Base-by-base conservation (phyloP, 2,888 invertebrate species). In the Rotaria sp. region DNA sequence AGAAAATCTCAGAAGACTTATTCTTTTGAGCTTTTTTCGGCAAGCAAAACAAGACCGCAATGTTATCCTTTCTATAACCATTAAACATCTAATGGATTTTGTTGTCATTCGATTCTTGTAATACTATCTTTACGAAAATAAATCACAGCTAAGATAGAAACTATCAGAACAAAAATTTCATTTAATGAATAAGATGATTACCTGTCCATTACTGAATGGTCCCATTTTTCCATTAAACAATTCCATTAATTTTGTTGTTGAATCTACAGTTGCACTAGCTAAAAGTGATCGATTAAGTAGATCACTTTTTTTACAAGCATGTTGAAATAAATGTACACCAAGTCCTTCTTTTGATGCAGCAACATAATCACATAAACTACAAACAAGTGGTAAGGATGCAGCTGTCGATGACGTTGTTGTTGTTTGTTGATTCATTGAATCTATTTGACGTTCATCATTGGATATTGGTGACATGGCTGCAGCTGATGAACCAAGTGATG, bases 351-450 rank as follows among this genome's bases (percentile, higher is more conserved):
- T 80, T 3, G 41, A 45, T n/a, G 45, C 41, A 26, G 80, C 80
- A 45, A 80, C 80, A n/a, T 80, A 80, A 80, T 80, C 80, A 80
- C 80, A 80, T n/a, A 80, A 45, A n/a, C 26, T 80, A n/a, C 80
- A 80, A 13, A 80, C 45, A 26, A 80, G 11, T 45, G 80, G 45
- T 45, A 45, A 45, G 5, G 80, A 45, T 80, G 80, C 13, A 1
- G 35, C 15, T 21, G 45, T 1, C 11, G 45, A 80, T n/a, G 80
- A n/a, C n/a, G 45, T 26, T 75, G 41, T 41, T 80, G 80, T 80
- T 67, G 67, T 67, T 30, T 30, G 21, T 80, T 41, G 45, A 45
- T 41, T 45, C 10, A n/a, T 13, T 26, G 41, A 80, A 45, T 80
- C 80, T 5, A 15, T 80, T 41, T 80, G 45, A 80, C n/a, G 80